Conservation (phyloP, 1,140 invertebrate genomes). For the Drosophila mauritiana region DNA sequence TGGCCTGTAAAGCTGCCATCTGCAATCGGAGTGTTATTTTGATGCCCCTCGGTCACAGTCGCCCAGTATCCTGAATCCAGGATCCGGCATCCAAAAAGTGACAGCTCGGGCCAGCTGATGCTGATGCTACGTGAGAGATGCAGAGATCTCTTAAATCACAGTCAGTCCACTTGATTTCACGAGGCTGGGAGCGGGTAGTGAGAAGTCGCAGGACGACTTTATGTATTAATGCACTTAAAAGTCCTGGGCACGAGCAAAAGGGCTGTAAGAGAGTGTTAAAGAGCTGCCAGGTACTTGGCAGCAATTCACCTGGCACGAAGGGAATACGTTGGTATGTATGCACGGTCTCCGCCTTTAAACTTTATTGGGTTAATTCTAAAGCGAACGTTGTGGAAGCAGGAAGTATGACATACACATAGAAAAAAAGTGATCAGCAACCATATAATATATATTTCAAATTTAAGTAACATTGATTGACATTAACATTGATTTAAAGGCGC, state of each 20-base stretch:
- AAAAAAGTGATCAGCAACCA: background rate
- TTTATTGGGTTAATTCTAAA: slow-evolving; percentile 55
- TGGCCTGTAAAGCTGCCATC: slow-evolving; percentile 53
- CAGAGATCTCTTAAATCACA: slow-evolving; percentile 55
- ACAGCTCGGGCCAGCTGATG: slow-evolving; percentile 46
- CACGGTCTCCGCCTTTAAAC: slow-evolving; percentile 42
- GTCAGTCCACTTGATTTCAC: slow-evolving; percentile 64
- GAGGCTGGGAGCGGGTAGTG: slow-evolving; percentile 1
- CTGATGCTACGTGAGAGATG: slow-evolving; percentile 50
- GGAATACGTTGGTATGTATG: background rate
- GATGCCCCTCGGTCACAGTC: slow-evolving; percentile 27
- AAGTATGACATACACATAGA: background rate
- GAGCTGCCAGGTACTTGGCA: slow-evolving; percentile 64
- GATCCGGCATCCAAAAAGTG: background rate
- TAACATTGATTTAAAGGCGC: too few species aligned
- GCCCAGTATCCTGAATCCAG: background rate
- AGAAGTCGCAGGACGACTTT: slow-evolving; percentile 27
- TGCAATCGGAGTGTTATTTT: slow-evolving; percentile 45
- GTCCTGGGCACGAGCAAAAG: slow-evolving; percentile 26
- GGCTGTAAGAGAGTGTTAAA: slow-evolving; percentile 66
- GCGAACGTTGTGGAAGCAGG: slow-evolving; percentile 28
- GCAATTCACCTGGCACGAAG: slow-evolving; percentile 41
- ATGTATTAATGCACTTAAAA: slow-evolving; percentile 73
- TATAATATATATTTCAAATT: too few species aligned
- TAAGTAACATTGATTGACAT: too few species aligned